Percentiles rank a stretch among this genome's conserved stretches.
Conservation (phyloP, 1,140 invertebrate species). For the Atta cephalotes region DNA sequence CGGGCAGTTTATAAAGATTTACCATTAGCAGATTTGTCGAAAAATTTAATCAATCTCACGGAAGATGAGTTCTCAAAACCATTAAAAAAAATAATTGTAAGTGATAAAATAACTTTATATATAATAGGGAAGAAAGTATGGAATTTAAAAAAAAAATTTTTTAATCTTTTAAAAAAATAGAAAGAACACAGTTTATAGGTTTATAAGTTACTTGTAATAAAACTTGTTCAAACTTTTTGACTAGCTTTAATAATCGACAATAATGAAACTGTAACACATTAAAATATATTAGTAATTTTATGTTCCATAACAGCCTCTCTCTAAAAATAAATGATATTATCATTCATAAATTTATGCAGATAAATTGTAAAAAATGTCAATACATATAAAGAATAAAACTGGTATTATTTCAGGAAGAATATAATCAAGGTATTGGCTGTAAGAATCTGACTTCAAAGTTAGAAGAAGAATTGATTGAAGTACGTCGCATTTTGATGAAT, state of each 20-base stretch:
- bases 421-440: conserved; percentile 64
- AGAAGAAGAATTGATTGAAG: conserved; percentile 73
- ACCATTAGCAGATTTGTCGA: conserved; percentile 76
- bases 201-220: not conserved
- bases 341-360: not conserved
- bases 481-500: conserved; percentile 76
- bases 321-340: not conserved
- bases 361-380: not conserved
- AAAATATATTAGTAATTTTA: not conserved
- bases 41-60: conserved; percentile 71
- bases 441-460: conserved; percentile 56
- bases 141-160: not conserved
- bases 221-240: not conserved
- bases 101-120: conserved; percentile 14
- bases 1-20: conserved; percentile 77
- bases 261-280: not conserved
- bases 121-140: not conserved
- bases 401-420: conserved; percentile 68
- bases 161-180: not conserved
- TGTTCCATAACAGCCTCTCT: not conserved
- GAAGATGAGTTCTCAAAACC: conserved; percentile 75
- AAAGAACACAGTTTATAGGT: not conserved
- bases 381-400: not conserved
- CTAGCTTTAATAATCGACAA: not conserved
- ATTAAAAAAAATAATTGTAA: conserved; percentile 76